These are phyloP conservation scores for Campoletis sonorensis DNA, from an alignment of 1,140 invertebrate genomes.

Conservation along the genomic window DNA sequence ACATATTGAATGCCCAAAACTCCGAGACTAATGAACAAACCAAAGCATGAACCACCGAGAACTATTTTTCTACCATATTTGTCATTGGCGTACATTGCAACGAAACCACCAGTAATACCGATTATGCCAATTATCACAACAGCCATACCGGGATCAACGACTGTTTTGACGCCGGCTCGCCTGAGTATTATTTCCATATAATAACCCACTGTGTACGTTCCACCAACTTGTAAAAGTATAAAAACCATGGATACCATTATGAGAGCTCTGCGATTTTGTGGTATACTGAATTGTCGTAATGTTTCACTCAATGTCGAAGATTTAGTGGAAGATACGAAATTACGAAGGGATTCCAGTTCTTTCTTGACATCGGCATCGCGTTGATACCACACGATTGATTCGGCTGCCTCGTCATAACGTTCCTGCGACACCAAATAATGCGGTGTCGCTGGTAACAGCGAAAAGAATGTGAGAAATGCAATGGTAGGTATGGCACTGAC, in stretches of 20 bases:
- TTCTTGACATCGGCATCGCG: conserved; percentile 77
- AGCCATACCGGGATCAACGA: conserved; percentile 71
- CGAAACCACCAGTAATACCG: conserved; percentile 79
- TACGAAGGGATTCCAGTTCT: conserved; percentile 79
- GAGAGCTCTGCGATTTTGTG: conserved; percentile 80
- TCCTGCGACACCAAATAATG: conserved; percentile 80
- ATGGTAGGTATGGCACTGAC: conserved; percentile 76
- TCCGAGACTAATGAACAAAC: conserved; percentile 75
- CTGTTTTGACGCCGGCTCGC: conserved; percentile 71
- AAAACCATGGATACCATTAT: conserved; percentile 81
- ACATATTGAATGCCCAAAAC: conserved; percentile 51
- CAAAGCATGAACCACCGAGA: conserved; percentile 79
- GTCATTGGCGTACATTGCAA: conserved; percentile 82
- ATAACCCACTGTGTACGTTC: conserved; percentile 84
- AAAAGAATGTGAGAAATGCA: conserved; percentile 79
- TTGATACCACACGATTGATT: conserved; percentile 79
- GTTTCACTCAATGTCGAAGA: conserved; percentile 75
- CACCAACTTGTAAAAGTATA: conserved; percentile 84
- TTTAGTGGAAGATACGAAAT: conserved; percentile 74
- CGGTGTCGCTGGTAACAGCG: conserved; percentile 85
- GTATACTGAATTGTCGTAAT: conserved; percentile 76
- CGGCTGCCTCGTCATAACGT: conserved; percentile 77
- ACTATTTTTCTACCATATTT: conserved; percentile 82
- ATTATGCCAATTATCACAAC: conserved; percentile 82
- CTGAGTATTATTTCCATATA: conserved; percentile 85